Evolutionary conservation across 2,888 invertebrate species (phyloP).

Genomic region (Microctonus brassicae): DNA sequence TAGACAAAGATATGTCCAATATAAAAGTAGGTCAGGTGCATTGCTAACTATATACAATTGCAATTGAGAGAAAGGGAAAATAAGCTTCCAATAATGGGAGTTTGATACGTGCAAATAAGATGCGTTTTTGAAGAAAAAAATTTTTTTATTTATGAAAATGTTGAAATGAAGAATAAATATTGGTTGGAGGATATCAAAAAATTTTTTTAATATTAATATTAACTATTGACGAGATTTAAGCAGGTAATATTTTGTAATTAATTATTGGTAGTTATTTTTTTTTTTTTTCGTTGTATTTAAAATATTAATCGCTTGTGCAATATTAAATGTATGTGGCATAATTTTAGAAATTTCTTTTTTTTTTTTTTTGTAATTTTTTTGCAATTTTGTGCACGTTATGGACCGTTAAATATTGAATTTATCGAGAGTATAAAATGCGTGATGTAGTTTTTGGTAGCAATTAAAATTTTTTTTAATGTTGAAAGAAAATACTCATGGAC

Average conservation of each 20-base stretch:
- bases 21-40: constrained; percentile 59
- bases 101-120: constrained; percentile 8
- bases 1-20: constrained; percentile 23
- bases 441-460: not conserved
- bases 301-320: not conserved
- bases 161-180: not conserved
- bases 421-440: not conserved
- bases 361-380: not conserved
- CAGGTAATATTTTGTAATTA: not conserved
- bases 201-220: not conserved
- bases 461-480: constrained; percentile 1
- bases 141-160: not conserved
- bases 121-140: too few relatives aligned
- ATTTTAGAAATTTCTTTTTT: not conserved
- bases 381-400: not conserved
- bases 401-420: not conserved
- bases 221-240: not conserved
- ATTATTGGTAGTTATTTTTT: not conserved
- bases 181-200: not conserved
- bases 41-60: constrained; percentile 5
- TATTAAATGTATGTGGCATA: not conserved
- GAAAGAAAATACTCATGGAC: not conserved
- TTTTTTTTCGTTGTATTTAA: not conserved
- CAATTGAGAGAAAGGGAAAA: constrained; percentile 17
- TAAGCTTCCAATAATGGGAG: constrained; percentile 34